phyloP scores from a whole-genome alignment of 1,140 invertebrate genomes.

The Branchinecta lynchi region DNA sequence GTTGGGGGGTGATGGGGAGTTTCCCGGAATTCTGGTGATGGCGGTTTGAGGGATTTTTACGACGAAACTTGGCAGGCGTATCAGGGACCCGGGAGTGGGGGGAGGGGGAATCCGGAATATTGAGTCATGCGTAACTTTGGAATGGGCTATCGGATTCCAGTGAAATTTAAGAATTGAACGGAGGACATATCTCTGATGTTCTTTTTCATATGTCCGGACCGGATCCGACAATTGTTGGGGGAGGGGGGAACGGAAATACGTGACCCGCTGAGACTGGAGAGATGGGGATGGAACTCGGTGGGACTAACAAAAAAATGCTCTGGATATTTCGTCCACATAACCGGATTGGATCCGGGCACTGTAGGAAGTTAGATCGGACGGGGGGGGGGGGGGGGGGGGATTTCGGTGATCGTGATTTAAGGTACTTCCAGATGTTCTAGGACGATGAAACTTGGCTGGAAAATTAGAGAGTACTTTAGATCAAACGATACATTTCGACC shows the following conservation, averaged over 20 bases:
- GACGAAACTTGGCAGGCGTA: too few relatives aligned
- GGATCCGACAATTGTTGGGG: slow-evolving; percentile 2
- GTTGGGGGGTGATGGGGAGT: too few relatives aligned
- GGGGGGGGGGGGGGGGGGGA: too few relatives aligned
- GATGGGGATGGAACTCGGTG: background rate
- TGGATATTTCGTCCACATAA: background rate
- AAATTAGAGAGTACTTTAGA: too few relatives aligned
- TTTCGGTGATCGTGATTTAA: too few relatives aligned
- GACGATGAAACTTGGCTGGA: too few relatives aligned
- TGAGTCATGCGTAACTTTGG: background rate
- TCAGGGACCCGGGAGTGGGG: background rate
- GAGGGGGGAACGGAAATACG: background rate
- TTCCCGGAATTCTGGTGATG: too few relatives aligned
- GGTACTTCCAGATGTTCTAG: too few relatives aligned
- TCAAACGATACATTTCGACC: too few relatives aligned
- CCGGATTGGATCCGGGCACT: background rate
- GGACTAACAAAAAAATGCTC: background rate
- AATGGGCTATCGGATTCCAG: background rate
- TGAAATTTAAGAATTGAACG: background rate
- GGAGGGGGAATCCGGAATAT: background rate
- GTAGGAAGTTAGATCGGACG: too few relatives aligned
- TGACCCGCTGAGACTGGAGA: background rate
- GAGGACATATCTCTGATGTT: background rate
- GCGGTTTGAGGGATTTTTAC: too few relatives aligned
- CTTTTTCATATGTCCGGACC: background rate